A percentile compares a stretch with the other conserved stretches of the same genome.
Evolutionary conservation across 2,797 vertebrate species (phyloP).

Genomic region (Phrynocephalus guinanensis): DNA sequence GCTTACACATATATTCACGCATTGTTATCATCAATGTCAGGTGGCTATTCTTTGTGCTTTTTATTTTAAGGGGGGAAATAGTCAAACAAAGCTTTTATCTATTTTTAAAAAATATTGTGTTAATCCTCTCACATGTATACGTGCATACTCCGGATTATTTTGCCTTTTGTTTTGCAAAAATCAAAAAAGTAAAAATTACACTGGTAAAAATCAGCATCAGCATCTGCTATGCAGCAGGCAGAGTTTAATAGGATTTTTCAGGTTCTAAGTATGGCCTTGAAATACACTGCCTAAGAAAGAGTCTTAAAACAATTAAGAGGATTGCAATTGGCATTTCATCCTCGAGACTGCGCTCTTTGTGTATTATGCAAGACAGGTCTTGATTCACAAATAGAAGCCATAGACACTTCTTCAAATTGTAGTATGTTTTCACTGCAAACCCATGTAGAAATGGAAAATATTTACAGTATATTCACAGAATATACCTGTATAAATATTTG

Average conservation of each 20-base stretch:
- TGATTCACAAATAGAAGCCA: not conserved
- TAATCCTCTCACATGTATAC: not conserved
- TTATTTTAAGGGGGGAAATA: slow-evolving; percentile 16
- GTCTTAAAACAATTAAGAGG: slow-evolving; percentile 31
- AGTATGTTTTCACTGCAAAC: slow-evolving; percentile 2
- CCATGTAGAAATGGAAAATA: not conserved
- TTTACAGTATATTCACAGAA: not conserved
- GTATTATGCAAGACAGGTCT: not conserved
- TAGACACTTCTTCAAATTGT: not conserved
- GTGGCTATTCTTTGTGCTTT: slow-evolving; percentile 48
- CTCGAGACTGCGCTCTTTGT: slow-evolving; percentile 15
- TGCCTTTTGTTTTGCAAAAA: slow-evolving; percentile 6
- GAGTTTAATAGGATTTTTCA: not conserved
- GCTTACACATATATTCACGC: not conserved
- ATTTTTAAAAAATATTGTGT: not conserved
- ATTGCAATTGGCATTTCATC: not conserved
- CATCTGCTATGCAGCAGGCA: not conserved
- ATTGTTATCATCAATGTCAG: slow-evolving; percentile 30
- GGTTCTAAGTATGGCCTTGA: not conserved
- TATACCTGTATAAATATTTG: not conserved
- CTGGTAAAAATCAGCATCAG: not conserved
- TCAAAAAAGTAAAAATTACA: not conserved
- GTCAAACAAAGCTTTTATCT: not conserved
- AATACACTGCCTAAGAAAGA: slow-evolving; percentile 28
- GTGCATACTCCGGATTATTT: not conserved